Conservation (phyloP, 37 sponge, comb jelly and placozoan genomes). For the Diacarnus erythraeanus region DNA sequence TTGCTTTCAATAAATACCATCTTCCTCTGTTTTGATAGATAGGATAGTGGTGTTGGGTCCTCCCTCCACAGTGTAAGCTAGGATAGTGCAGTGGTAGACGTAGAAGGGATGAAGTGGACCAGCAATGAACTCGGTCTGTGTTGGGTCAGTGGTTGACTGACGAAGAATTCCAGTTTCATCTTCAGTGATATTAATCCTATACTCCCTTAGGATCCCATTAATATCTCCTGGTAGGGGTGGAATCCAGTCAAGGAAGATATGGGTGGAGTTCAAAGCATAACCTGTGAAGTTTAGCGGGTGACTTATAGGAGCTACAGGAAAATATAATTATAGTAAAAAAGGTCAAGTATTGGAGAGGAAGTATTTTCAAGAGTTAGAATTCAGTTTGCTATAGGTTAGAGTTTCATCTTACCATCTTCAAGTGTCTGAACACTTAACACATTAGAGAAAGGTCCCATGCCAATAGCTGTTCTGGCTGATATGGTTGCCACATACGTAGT, state of each 20-base stretch:
- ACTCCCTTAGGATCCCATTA: conserved; percentile 41
- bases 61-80: conserved; percentile 27
- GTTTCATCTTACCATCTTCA: conserved; percentile 46
- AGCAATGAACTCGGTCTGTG: conserved; percentile 15
- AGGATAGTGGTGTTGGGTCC: conserved; percentile 30
- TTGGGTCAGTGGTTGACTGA: not conserved
- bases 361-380: not conserved
- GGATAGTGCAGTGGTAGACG: conserved; percentile 27
- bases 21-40: conserved; percentile 32
- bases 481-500: conserved; percentile 30
- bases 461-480: conserved; percentile 32
- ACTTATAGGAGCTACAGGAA: conserved; percentile 15
- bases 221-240: conserved; percentile 20
- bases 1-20: conserved; percentile 13
- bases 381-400: not conserved
- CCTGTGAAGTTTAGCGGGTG: conserved; percentile 6
- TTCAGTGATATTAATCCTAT: conserved; percentile 33
- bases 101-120: conserved; percentile 41
- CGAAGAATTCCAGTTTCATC: not conserved
- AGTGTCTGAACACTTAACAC: conserved; percentile 17
- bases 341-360: not conserved
- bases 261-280: conserved; percentile 22
- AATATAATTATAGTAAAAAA: not conserved
- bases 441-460: conserved; percentile 30
- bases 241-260: conserved; percentile 17